These are phyloP conservation scores for Apamea crenata DNA, from an alignment of 2,888 invertebrate genomes.

Conservation along the genomic window DNA sequence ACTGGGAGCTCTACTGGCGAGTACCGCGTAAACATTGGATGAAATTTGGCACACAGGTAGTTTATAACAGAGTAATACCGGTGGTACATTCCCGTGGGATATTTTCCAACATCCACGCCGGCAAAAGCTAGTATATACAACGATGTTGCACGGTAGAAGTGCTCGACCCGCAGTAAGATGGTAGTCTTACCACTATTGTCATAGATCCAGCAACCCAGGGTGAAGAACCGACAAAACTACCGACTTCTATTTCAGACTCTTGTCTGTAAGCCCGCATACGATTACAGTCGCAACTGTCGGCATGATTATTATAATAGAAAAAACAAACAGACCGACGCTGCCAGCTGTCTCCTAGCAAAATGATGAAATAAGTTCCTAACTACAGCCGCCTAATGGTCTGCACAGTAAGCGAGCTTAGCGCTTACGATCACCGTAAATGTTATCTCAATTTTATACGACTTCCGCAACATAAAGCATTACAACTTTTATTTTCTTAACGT, in stretches of 20 bases:
- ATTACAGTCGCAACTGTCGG: neutral
- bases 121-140: neutral
- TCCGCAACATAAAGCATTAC: constrained; percentile 43
- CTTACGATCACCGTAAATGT: constrained; percentile 36
- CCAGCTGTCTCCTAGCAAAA: too few species aligned
- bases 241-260: neutral
- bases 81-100: neutral
- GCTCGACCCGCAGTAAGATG: neutral
- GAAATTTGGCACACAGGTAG: neutral
- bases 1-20: neutral
- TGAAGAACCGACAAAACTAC: neutral
- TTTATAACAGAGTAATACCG: neutral
- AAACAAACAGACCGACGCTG: neutral
- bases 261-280: too few species aligned
- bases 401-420: constrained; percentile 14
- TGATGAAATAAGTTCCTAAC: neutral
- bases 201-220: neutral
- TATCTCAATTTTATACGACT: constrained; percentile 50
- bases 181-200: neutral
- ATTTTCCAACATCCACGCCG: neutral
- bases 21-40: neutral
- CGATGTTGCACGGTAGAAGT: neutral
- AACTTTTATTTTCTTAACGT: constrained; percentile 38
- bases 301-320: too few species aligned
- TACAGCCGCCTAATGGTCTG: neutral